Percentiles rank a stretch among this genome's conserved stretches.
Evolutionary conservation across 1,140 invertebrate species (phyloP).

Genomic region (Conus betulinus): DNA sequence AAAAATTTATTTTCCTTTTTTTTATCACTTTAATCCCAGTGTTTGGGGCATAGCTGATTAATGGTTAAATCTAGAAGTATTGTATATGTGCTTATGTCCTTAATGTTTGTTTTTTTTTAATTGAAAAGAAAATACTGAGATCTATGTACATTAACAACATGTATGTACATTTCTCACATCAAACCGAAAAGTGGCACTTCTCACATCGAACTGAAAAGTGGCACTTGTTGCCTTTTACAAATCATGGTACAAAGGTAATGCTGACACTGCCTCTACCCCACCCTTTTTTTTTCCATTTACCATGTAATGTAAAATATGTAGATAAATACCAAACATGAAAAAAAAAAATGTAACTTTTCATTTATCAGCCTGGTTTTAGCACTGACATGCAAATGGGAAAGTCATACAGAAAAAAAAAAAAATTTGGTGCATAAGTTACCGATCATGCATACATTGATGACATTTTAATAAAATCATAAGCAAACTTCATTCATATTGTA

Average conservation of each 20-base stretch:
- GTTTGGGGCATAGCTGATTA: conserved; percentile 38
- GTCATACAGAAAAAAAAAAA: not conserved
- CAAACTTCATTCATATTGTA: not conserved
- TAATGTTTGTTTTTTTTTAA: conserved; percentile 22
- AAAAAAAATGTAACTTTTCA: too few species aligned
- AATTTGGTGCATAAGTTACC: not conserved
- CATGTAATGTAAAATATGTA: not conserved
- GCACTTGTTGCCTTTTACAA: not conserved
- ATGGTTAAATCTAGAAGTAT: conserved; percentile 35
- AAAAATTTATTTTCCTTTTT: conserved; percentile 38
- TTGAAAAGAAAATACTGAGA: conserved; percentile 28
- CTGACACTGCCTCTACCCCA: not conserved
- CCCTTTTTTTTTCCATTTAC: not conserved
- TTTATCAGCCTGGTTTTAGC: not conserved
- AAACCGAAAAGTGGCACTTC: not conserved
- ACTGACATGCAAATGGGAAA: not conserved
- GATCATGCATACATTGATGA: not conserved
- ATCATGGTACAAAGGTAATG: not conserved
- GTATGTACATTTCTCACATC: conserved; percentile 31
- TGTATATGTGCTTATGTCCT: conserved; percentile 22
- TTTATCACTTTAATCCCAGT: conserved; percentile 39
- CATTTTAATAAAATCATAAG: not conserved
- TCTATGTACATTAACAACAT: conserved; percentile 38
- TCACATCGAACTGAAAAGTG: not conserved
- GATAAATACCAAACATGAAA: not conserved